Conservation (phyloP, 2,888 invertebrate species). For the Dasysyrphus tricinctus region DNA sequence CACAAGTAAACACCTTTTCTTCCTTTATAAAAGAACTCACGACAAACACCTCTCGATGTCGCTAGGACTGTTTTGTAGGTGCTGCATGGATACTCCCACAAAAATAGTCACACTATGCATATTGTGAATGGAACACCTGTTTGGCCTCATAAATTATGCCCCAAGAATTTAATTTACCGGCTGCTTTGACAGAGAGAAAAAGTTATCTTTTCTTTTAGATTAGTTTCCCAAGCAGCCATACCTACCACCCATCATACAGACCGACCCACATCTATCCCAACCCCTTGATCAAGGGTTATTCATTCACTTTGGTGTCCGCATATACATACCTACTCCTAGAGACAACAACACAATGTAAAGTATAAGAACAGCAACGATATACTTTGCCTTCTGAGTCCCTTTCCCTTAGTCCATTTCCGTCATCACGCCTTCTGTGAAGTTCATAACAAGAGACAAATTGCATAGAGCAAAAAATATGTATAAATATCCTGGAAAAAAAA, state of each 20-base stretch:
- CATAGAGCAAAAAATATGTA: constrained; percentile 48
- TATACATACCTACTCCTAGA: not conserved
- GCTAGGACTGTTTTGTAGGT: not conserved
- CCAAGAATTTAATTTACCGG: constrained; percentile 78
- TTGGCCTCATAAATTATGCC: constrained; percentile 80
- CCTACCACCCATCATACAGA: too few relatives aligned
- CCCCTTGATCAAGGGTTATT: constrained; percentile 35
- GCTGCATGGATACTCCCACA: not conserved
- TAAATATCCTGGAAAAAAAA: constrained; percentile 36
- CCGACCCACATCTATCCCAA: not conserved
- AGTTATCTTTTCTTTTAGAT: constrained; percentile 76
- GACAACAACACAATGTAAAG: constrained; percentile 33
- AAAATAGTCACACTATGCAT: constrained; percentile 50
- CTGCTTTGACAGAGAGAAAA: constrained; percentile 76
- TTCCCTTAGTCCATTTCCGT: constrained; percentile 43
- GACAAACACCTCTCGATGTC: constrained; percentile 23
- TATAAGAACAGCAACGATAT: not conserved
- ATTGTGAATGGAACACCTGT: constrained; percentile 78
- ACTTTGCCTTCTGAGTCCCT: constrained; percentile 26
- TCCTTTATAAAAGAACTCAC: constrained; percentile 17
- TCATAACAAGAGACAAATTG: constrained; percentile 75
- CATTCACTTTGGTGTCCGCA: constrained; percentile 57
- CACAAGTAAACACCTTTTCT: constrained; percentile 50
- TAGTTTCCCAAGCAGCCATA: constrained; percentile 66
- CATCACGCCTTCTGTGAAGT: constrained; percentile 66